Base-by-base conservation (phyloP, 2,113 vertebrate genomes). In the Poicephalus gulielmi region DNA sequence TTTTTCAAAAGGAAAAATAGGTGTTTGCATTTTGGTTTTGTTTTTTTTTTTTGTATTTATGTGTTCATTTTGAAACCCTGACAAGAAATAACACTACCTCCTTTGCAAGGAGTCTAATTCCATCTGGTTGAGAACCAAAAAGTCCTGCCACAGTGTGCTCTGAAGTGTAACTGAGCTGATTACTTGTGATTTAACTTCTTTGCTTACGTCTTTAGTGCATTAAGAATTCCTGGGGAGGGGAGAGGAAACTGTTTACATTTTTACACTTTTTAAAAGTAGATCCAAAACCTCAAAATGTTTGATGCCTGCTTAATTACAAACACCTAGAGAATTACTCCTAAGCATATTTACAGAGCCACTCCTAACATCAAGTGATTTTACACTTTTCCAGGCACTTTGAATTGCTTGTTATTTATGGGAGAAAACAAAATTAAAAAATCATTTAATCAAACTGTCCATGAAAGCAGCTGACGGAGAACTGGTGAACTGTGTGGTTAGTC, bases 271-370 rank as follows among this genome's bases (percentile, higher is more conserved):
- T 23, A 87, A 90, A 92, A 95, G 86, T 89, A 77, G 82, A 96
- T 93, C 86, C 95, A 96, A 97, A 92, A 95, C 33, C 35, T 57
- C 24, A 28, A 94, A 95, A 60, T 81, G 66, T 88, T 97, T 95
- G 91, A 60, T n/a, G 83, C 46, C 79, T 97, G 95, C 97, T 96
- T 95, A 85, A 94, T 79, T 96, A 71, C 69, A 95, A 83, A 96
- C 92, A 90, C 74, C 88, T 94, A 77, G 28, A 73, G 44, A 20
- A 94, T 27, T 73, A 74, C 73, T 93, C 80, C 94, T 19, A 31
- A 94, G 33, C 41, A 66, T 83, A 76, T 94, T 95, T 94, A 95
- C 69, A 95, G 92, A 93, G 82, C 52, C n/a, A 63, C 79, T 89
- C 78, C 91, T 88, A 85, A 55, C 49, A 80, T 82, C 64, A 89